A percentile compares a stretch with the other conserved stretches of the same genome.
These are phyloP conservation scores for Porites lutea DNA, from an alignment of 64 coral and sea anemone genomes.

Conservation along the genomic window DNA sequence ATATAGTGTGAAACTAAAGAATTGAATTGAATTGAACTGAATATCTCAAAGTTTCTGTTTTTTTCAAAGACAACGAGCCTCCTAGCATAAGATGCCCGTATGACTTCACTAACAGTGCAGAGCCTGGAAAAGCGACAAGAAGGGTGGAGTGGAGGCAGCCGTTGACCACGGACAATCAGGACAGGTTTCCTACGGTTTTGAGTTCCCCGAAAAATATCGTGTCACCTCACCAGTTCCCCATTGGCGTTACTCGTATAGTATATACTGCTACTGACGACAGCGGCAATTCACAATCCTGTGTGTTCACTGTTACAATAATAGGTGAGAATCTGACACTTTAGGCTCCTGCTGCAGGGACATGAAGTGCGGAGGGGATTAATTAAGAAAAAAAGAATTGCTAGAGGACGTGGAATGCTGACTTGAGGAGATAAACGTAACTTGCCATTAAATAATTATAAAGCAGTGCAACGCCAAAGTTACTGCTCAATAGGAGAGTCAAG, in stretches of 20 bases:
- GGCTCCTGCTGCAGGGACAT: no score
- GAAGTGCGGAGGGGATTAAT: background rate
- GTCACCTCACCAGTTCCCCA: conserved; percentile 80
- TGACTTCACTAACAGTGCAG: conserved; percentile 52
- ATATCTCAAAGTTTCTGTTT: background rate
- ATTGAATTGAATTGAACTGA: background rate
- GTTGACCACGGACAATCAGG: conserved; percentile 67
- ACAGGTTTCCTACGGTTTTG: conserved; percentile 57
- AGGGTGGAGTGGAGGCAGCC: conserved; percentile 61
- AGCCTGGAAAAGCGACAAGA: conserved; percentile 52
- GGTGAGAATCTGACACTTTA: conserved; percentile 38
- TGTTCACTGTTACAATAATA: conserved; percentile 71
- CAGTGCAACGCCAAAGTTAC: no score
- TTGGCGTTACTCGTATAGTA: conserved; percentile 69
- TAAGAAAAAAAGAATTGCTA: background rate
- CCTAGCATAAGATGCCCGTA: conserved; percentile 68
- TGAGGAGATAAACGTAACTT: no score
- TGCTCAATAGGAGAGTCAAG: no score
- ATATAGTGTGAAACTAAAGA: background rate
- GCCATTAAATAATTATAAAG: no score
- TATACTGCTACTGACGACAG: conserved; percentile 83
- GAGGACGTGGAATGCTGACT: no score
- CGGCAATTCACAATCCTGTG: conserved; percentile 72
- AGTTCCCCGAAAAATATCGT: conserved; percentile 50
- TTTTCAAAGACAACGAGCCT: conserved; percentile 69